Evolutionary conservation across 2,113 vertebrate species (phyloP).

Genomic region (Pteronura brasiliensis): DNA sequence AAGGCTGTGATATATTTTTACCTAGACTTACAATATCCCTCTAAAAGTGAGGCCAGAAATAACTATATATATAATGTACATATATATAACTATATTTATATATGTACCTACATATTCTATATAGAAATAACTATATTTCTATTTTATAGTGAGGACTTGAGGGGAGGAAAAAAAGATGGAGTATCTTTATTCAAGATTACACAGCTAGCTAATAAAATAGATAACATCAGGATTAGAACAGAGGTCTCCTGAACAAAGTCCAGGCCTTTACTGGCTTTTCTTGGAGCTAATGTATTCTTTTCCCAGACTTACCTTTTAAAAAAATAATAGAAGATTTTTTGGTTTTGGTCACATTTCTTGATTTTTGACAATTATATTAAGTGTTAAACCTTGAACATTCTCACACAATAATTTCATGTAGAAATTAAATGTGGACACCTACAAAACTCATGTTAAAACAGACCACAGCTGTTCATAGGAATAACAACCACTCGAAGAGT

Average conservation of each 20-base stretch:
- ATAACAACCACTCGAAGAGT: not conserved
- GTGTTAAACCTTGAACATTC: not conserved
- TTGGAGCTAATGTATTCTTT: not conserved
- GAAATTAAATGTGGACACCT: not conserved
- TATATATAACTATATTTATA: no score
- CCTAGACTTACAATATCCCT: not conserved
- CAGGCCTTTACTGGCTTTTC: not conserved
- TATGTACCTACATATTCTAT: no score
- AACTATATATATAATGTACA: no score
- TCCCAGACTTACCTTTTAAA: not conserved
- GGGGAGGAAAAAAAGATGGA: not conserved
- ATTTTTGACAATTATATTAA: constrained; percentile 11
- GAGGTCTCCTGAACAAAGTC: not conserved
- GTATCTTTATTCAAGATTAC: not conserved
- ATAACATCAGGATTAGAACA: not conserved
- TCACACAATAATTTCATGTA: not conserved
- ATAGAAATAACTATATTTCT: not conserved
- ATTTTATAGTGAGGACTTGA: not conserved
- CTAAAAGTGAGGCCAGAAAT: not conserved
- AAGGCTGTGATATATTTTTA: not conserved
- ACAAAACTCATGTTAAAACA: no score
- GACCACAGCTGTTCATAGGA: not conserved
- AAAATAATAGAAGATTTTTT: not conserved
- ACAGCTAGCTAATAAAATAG: not conserved
- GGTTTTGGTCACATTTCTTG: not conserved